Percentiles rank a stretch among this genome's conserved stretches.
phyloP scores from a whole-genome alignment of 2,113 vertebrate species.

The Montifringilla adamsi region DNA sequence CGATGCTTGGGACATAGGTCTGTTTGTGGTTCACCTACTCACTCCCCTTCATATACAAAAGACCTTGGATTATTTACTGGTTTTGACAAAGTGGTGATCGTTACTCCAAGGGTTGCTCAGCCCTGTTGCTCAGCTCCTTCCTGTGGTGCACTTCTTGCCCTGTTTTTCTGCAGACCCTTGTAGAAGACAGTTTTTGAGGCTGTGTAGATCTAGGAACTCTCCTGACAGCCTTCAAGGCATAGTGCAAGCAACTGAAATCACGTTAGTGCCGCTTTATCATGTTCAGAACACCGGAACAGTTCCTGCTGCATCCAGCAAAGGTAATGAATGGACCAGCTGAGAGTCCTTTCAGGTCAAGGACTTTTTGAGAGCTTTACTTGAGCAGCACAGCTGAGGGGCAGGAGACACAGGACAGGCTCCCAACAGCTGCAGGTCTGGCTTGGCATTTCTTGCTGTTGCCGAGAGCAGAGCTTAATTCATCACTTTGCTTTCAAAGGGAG shows the following conservation, averaged over 20 bases:
- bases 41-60: not conserved
- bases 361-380: not conserved
- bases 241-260: not conserved
- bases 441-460: not conserved
- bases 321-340: not conserved
- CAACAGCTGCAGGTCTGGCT: not conserved
- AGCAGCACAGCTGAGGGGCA: not conserved
- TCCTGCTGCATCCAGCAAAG: not conserved
- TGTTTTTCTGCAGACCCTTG: not conserved
- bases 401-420: not conserved
- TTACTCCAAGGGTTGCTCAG: not conserved
- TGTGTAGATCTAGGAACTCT: not conserved
- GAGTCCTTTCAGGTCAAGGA: not conserved
- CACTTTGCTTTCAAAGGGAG: not conserved
- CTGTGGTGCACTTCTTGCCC: not conserved
- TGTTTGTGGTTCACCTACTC: not conserved
- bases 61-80: not conserved
- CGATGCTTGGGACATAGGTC: not conserved
- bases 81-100: not conserved
- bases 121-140: not conserved
- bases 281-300: not conserved
- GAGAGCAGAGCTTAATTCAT: not conserved
- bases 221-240: not conserved
- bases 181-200: not conserved
- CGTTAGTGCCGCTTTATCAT: accelerated